phyloP scores from a whole-genome alignment of 2,888 invertebrate genomes.

The Monochamus alternatus region DNA sequence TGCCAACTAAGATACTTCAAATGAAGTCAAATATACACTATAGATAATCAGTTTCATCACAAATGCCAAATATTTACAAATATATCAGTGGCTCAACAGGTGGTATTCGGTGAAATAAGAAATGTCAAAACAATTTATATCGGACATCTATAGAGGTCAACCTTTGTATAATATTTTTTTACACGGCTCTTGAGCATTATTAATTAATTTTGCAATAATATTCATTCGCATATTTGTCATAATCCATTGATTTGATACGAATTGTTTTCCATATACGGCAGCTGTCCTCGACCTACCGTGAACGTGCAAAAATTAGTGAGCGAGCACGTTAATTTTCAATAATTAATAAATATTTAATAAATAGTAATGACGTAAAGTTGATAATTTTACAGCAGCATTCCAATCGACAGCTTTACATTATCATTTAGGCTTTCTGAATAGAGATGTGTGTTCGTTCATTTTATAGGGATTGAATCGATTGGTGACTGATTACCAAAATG shows the following conservation, averaged over 20 bases:
- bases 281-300: background rate
- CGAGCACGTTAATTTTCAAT: too few species aligned
- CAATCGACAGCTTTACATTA: too few species aligned
- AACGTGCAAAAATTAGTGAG: background rate
- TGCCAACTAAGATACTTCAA: background rate
- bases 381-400: too few species aligned
- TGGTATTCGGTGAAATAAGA: slow-evolving; percentile 9
- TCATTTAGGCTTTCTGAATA: too few species aligned
- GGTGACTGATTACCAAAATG: too few species aligned
- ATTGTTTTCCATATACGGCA: background rate
- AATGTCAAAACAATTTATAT: slow-evolving; percentile 15
- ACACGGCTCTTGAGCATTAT: background rate
- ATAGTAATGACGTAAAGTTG: too few species aligned
- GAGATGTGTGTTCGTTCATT: too few species aligned
- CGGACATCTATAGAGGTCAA: background rate
- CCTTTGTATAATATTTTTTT: background rate
- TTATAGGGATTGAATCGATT: too few species aligned
- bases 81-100: background rate
- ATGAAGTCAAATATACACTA: too few species aligned
- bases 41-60: too few species aligned
- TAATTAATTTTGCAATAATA: slow-evolving; percentile 1
- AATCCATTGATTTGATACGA: background rate
- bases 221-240: background rate
- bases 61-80: too few species aligned
- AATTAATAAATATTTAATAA: too few species aligned